Evolutionary conservation across 2,797 vertebrate genomes (phyloP), one percentile per base, ranked within the genome.

Genomic region (Enteromius paludinosus): DNA sequence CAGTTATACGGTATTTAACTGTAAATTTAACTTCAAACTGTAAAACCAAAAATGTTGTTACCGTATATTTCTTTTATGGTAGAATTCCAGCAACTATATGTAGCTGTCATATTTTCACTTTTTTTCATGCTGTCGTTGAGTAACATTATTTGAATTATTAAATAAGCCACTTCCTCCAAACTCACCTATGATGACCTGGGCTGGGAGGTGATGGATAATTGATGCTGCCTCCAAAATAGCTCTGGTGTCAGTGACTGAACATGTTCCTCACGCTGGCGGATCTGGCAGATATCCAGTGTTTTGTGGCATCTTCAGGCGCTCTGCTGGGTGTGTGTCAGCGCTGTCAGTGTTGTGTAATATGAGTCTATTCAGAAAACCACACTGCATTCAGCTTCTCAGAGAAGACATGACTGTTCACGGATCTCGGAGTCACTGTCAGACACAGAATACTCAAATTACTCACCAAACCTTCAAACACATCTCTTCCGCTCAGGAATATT

Each of bases 121-220:
- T 33, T n/a, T n/a, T n/a, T n/a, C 17, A 3, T 56, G 17, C 35
- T n/a, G 33, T 12, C 5, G 47, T 56, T 56, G 30, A 54, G 56
- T 41, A 61, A 41, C 45, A 41, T 74, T 47, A 59, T 70, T 86
- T 93, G 47, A 92, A 94, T 93, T 89, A 93, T 92, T 92, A 20
- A 94, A 88, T 17, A 43, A 20, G 38, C 33, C 35, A 59, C 65
- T 72, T 81, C 64, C 20, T 47, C 17, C 79, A 84, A 23, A 23
- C 18, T 52, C 25, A 74, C 76, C 78, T 64, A 61, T 79, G 89
- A 72, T 82, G 84, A 65, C 54, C 25, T 17, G 81, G 78, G 74
- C 59, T 72, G 25, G 77, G 61, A 75, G 65, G 54, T 41, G 72
- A 89, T 93, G 79, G 88, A 93, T 93, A 88, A 95, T 94, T 93